phyloP scores from a whole-genome alignment of 2,797 vertebrate species.

The Dipus sagitta region DNA sequence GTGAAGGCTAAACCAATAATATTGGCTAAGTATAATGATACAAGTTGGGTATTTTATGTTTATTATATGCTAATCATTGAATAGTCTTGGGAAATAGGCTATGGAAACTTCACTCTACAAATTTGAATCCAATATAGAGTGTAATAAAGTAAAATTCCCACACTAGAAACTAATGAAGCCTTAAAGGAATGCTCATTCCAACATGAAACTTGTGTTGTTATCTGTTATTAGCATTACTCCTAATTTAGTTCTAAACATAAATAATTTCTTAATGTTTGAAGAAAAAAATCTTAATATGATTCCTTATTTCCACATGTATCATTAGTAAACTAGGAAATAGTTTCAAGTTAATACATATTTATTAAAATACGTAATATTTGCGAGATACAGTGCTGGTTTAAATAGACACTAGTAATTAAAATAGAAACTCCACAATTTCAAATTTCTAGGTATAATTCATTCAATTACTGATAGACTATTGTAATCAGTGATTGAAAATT shows the following conservation, averaged over 20 bases:
- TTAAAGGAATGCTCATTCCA: conserved; percentile 6
- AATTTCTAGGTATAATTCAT: neutral
- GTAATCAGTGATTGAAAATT: neutral
- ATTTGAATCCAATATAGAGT: neutral
- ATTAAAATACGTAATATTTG: neutral
- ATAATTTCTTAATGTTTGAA: neutral
- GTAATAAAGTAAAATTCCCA: neutral
- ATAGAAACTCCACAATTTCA: neutral
- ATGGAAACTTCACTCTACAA: neutral
- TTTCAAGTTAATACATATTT: neutral
- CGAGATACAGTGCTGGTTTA: neutral
- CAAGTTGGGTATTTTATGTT: neutral
- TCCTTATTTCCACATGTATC: neutral
- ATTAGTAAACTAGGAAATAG: neutral
- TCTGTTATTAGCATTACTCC: neutral
- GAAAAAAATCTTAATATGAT: neutral
- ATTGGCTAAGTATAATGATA: neutral
- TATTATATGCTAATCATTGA: neutral
- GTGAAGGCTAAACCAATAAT: neutral
- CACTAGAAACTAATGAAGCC: neutral
- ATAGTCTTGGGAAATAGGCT: neutral
- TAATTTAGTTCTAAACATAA: conserved; percentile 6
- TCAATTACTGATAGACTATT: neutral
- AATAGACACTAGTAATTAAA: neutral
- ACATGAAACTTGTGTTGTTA: neutral